Evolutionary conservation across 2,797 vertebrate species (phyloP).

Genomic region (Oryzias dopingdopingensis): DNA sequence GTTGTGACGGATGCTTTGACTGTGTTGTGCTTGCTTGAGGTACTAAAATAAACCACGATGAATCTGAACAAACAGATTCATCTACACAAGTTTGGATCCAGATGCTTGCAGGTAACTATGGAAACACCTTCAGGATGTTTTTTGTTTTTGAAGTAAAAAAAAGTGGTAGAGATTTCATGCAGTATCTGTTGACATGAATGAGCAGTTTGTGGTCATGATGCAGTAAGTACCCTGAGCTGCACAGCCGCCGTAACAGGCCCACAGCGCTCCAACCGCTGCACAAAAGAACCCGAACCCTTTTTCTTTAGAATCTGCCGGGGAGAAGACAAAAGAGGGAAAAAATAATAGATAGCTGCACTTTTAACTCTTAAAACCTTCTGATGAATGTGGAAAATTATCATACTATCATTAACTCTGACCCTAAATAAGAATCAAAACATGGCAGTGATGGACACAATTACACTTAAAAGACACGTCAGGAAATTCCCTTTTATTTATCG

Average conservation of each 20-base stretch:
- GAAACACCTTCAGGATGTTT: neutral
- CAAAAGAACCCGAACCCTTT: slow-evolving; percentile 86
- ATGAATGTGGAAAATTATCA: neutral
- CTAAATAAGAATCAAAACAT: slow-evolving; percentile 12
- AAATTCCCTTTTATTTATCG: neutral
- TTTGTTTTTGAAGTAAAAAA: too few species aligned
- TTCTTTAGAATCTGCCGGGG: slow-evolving; percentile 85
- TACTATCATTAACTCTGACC: slow-evolving; percentile 13
- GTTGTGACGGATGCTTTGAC: neutral
- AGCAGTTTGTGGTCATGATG: neutral
- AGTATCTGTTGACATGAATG: too few species aligned
- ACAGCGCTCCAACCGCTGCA: slow-evolving; percentile 85
- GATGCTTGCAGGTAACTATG: neutral
- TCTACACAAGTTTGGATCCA: slow-evolving; percentile 6
- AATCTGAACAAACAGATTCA: slow-evolving; percentile 11
- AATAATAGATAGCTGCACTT: neutral
- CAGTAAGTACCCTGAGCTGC: slow-evolving; percentile 86
- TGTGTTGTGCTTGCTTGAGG: neutral
- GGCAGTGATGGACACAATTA: slow-evolving; percentile 11
- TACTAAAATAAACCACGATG: slow-evolving; percentile 1
- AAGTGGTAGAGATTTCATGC: too few species aligned
- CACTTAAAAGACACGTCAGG: slow-evolving; percentile 6
- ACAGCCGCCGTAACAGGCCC: slow-evolving; percentile 83
- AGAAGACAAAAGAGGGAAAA: slow-evolving; percentile 5
- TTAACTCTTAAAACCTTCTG: neutral